A percentile compares a stretch with the other conserved stretches of the same genome.
Evolutionary conservation across 1,140 invertebrate genomes (phyloP).

Genomic region (Cherax quadricarinatus): DNA sequence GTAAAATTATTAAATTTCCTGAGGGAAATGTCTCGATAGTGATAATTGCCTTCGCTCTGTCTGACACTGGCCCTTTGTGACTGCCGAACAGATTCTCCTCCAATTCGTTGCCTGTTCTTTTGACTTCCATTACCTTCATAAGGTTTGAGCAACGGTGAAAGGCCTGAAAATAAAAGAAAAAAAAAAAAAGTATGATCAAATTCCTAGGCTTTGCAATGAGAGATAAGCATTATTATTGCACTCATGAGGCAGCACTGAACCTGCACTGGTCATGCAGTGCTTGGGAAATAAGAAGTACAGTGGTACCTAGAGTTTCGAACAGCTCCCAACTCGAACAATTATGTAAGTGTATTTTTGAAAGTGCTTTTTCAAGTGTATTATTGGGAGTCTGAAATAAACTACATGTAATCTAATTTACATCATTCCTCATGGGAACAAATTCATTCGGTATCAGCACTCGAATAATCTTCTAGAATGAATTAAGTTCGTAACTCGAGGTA

Average conservation of each 20-base stretch:
- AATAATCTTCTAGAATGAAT: too few relatives aligned
- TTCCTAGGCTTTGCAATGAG: not conserved
- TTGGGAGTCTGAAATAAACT: too few relatives aligned
- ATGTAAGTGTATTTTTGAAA: too few relatives aligned
- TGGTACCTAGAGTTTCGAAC: too few relatives aligned
- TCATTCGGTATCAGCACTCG: too few relatives aligned
- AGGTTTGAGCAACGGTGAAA: conserved; percentile 51
- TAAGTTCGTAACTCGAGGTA: too few relatives aligned
- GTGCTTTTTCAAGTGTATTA: too few relatives aligned
- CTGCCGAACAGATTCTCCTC: conserved; percentile 72
- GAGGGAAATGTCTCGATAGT: conserved; percentile 82
- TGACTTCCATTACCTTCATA: conserved; percentile 41
- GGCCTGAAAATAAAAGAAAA: conserved; percentile 21
- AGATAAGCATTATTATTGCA: not conserved
- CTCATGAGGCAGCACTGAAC: too few relatives aligned
- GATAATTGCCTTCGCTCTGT: conserved; percentile 76
- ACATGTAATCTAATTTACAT: too few relatives aligned
- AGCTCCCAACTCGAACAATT: too few relatives aligned
- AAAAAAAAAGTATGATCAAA: not conserved
- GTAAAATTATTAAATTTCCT: conserved; percentile 82
- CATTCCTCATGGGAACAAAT: too few relatives aligned
- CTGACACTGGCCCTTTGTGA: conserved; percentile 75
- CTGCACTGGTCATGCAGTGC: too few relatives aligned
- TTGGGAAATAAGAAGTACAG: not conserved
- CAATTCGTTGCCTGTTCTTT: conserved; percentile 26